Evolutionary conservation across 1,140 invertebrate genomes (phyloP).

Genomic region (Atta colombica): DNA sequence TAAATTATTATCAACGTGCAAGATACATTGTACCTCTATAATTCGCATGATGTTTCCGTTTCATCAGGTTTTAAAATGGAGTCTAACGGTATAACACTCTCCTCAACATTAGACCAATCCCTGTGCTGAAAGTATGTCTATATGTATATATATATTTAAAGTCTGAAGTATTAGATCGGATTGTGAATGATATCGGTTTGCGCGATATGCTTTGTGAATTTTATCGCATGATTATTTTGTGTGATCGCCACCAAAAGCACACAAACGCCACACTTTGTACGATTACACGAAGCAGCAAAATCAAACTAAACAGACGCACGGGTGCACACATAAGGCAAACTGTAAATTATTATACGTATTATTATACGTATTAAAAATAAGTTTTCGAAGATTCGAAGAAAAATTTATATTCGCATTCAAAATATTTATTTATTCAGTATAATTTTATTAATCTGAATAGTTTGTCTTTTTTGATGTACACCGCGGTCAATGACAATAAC

Average conservation of each 20-base stretch:
- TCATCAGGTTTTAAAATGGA: conserved; percentile 79
- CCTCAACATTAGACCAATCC: conserved; percentile 82
- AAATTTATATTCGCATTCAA: neutral
- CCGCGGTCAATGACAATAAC: neutral
- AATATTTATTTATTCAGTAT: neutral
- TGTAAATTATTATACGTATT: neutral
- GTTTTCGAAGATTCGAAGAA: neutral
- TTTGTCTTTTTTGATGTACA: conserved; percentile 29
- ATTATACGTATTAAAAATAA: conserved; percentile 30
- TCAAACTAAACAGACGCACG: conserved; percentile 28
- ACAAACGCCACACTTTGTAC: conserved; percentile 47
- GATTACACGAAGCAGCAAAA: conserved; percentile 56
- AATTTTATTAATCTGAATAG: conserved; percentile 23
- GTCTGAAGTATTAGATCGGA: neutral
- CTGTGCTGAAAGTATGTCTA: conserved; percentile 82
- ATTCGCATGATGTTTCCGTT: conserved; percentile 77
- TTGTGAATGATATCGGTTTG: conserved; percentile 44
- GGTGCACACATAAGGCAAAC: conserved; percentile 35
- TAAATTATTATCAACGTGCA: conserved; percentile 7
- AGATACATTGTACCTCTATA: conserved; percentile 80
- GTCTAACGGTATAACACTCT: conserved; percentile 83
- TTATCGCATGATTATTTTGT: conserved; percentile 47
- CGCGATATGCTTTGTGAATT: conserved; percentile 48
- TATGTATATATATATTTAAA: conserved; percentile 40
- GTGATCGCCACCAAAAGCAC: conserved; percentile 66